Evolutionary conservation across 2,797 vertebrate species (phyloP).

Genomic region (Prionace glauca): DNA sequence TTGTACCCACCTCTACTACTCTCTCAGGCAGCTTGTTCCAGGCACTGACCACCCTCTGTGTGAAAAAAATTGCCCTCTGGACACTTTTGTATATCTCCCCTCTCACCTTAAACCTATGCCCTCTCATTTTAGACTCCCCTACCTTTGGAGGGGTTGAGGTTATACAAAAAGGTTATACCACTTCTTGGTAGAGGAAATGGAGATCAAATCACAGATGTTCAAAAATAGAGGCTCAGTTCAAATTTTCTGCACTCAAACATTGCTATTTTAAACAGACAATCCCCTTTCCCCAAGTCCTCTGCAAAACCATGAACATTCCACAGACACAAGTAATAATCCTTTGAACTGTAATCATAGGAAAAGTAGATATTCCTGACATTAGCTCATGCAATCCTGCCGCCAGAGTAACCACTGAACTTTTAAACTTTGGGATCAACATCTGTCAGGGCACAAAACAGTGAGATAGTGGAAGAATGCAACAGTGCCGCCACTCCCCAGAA

Average conservation of each 20-base stretch:
- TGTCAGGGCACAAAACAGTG: neutral
- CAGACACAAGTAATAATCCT: neutral
- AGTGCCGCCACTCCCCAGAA: neutral
- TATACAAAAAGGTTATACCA: neutral
- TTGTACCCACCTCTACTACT: too few species aligned
- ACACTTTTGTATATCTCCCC: too few species aligned
- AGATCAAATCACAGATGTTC: neutral
- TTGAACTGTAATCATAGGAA: neutral
- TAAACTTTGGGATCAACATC: neutral
- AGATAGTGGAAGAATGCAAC: neutral
- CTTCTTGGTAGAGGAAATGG: neutral
- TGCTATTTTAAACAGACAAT: neutral
- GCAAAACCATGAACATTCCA: neutral
- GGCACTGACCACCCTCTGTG: too few species aligned
- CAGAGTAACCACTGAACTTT: neutral
- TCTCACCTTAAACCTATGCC: too few species aligned
- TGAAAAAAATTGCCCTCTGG: too few species aligned
- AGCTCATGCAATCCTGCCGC: neutral
- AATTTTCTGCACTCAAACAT: neutral
- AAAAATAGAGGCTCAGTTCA: neutral
- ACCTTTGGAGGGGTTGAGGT: neutral
- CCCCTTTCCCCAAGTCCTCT: neutral
- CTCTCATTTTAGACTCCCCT: too few species aligned
- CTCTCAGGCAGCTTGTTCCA: too few species aligned
- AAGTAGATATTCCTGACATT: neutral